Base-by-base conservation (phyloP, 2,113 vertebrate species). In the Lasiurus cinereus region DNA sequence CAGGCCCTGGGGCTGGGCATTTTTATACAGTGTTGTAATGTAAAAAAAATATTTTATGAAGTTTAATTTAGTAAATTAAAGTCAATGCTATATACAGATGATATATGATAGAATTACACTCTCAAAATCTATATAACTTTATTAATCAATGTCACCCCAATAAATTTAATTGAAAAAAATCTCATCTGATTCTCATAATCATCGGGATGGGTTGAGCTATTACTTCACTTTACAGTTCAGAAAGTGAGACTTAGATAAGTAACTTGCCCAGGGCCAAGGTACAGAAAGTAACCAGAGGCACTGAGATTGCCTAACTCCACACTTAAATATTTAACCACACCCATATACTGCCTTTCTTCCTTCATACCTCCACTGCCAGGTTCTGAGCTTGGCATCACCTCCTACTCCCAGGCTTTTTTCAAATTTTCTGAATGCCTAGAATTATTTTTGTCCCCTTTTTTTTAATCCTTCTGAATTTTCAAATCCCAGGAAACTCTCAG, bases 371-470 rank as follows among this genome's bases (percentile, higher is more conserved):
- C 18, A 3, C 31, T 15, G 3, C 90, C 39, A 52, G 74, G 19
- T 80, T 10, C n/a, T 16, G 19, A 46, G 76, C 24, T n/a, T 29
- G 52, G n/a, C 90, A 64, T 83, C 50, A 31, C 83, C 83, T 93
- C 91, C 83, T 48, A 83, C 56, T 93, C 83, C 29, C 50, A 93
- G 79, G 79, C 22, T 83, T 84, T 83, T 91, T 87, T 48, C 92
- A 97, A 24, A 84, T 86, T 96, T 94, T 84, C 93, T 46, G 88
- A 93, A 90, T 94, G 77, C 94, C 72, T 88, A 69, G 67, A 94
- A 95, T 96, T 96, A 97, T 95, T 96, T 96, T 83, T 95, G 79
- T 83, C 70, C 52, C 70, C 50, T 95, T 94, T 33, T 95, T 97
- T 97, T 80, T 66, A 77, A 67, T 79, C 80, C 14, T 89, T 59